A percentile compares a stretch with the other conserved stretches of the same genome.
These are phyloP conservation scores for Drosophila kuntzei DNA, from an alignment of 2,888 invertebrate species.

Conservation along the genomic window DNA sequence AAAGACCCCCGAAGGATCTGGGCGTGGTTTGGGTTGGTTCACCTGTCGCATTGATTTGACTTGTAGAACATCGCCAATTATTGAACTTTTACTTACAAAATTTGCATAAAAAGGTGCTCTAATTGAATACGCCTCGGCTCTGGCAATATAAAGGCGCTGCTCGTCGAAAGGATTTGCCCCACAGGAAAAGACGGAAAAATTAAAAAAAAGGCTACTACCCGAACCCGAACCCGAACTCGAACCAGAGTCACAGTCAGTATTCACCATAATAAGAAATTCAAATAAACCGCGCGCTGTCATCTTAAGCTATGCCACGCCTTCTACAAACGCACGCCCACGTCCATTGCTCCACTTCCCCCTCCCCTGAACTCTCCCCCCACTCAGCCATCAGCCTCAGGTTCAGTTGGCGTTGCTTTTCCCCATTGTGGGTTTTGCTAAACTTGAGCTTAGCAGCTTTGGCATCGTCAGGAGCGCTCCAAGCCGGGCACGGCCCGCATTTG, in stretches of 20 bases:
- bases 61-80: slow-evolving; percentile 85
- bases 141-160: slow-evolving; percentile 10
- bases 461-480: slow-evolving; percentile 46
- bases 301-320: slow-evolving; percentile 82
- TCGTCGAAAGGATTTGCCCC: slow-evolving; percentile 66
- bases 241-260: slow-evolving; percentile 26
- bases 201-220: slow-evolving; percentile 36
- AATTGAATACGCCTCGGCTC: slow-evolving; percentile 69
- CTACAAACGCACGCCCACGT: slow-evolving; percentile 61
- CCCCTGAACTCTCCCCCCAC: background rate
- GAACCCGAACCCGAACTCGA: background rate
- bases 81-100: slow-evolving; percentile 83
- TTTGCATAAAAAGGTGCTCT: slow-evolving; percentile 78
- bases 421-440: slow-evolving; percentile 80
- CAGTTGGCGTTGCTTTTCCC: slow-evolving; percentile 45
- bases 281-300: slow-evolving; percentile 83
- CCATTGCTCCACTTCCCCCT: background rate
- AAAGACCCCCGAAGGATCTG: background rate
- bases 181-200: slow-evolving; percentile 58
- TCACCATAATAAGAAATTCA: slow-evolving; percentile 81
- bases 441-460: slow-evolving; percentile 80
- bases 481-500: slow-evolving; percentile 69
- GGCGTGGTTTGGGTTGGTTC: slow-evolving; percentile 11
- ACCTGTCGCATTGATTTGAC: slow-evolving; percentile 82
- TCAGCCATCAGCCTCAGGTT: slow-evolving; percentile 33